Percentiles rank a stretch among this genome's conserved stretches.
phyloP scores from a whole-genome alignment of 1,140 invertebrate species.

The Hycleus phaleratus region DNA sequence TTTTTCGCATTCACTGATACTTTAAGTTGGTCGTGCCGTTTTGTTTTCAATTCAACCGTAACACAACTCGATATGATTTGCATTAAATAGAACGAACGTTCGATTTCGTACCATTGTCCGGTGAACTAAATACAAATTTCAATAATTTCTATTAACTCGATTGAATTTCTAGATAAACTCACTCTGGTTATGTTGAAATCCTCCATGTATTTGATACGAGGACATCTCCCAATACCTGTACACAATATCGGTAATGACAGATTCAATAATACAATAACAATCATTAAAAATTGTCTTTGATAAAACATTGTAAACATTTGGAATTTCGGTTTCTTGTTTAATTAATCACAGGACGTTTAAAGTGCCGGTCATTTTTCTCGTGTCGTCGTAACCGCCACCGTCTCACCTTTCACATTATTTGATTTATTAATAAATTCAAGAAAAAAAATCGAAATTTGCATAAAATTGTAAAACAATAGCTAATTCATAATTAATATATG shows the following conservation, averaged over 20 bases:
- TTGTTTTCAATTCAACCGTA: conserved; percentile 47
- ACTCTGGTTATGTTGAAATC: conserved; percentile 53
- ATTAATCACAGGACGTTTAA: no score
- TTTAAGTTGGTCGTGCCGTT: conserved; percentile 45
- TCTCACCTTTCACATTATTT: no score
- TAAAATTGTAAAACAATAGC: no score
- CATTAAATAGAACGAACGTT: conserved; percentile 60
- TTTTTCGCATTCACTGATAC: conserved; percentile 53
- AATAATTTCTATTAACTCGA: neutral
- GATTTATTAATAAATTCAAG: no score
- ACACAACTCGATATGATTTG: conserved; percentile 60
- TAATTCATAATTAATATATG: no score
- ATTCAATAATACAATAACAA: no score
- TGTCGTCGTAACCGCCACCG: no score
- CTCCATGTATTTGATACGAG: conserved; percentile 49
- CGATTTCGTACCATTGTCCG: conserved; percentile 64
- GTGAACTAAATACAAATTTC: conserved; percentile 47
- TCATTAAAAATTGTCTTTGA: no score
- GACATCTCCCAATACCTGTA: conserved; percentile 52
- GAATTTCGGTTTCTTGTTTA: no score
- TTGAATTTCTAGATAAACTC: conserved; percentile 30
- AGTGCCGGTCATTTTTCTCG: no score
- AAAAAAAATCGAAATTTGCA: no score
- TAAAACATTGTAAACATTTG: no score
- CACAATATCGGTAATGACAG: neutral